These are phyloP conservation scores for Acronicta leporina DNA, from an alignment of 2,888 invertebrate species.

Conservation along the genomic window DNA sequence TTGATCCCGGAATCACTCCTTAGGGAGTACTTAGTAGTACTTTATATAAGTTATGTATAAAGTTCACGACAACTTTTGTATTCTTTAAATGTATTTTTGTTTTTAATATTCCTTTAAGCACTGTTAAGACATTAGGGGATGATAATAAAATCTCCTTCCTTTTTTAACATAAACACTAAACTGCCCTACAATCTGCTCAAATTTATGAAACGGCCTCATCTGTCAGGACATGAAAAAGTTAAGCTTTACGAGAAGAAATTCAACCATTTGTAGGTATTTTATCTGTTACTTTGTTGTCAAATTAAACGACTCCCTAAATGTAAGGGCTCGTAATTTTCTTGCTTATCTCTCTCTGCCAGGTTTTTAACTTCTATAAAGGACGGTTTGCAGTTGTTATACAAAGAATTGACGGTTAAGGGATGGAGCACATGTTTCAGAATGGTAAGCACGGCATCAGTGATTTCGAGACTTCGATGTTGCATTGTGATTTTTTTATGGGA, in stretches of 20 bases:
- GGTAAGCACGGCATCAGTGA: neutral
- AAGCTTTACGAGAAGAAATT: conserved; percentile 4
- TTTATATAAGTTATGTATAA: too few relatives aligned
- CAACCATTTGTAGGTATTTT: conserved; percentile 16
- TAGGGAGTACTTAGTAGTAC: too few relatives aligned
- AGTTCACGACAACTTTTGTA: too few relatives aligned
- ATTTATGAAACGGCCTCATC: neutral
- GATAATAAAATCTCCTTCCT: neutral
- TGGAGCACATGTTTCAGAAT: neutral
- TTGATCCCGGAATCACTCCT: too few relatives aligned
- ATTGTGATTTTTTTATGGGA: too few relatives aligned
- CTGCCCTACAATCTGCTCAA: neutral
- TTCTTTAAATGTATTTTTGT: neutral
- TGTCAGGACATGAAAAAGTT: neutral
- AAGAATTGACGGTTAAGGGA: conserved; percentile 5
- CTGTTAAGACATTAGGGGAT: neutral
- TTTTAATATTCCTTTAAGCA: neutral
- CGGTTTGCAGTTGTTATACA: conserved; percentile 7
- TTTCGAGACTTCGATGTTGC: too few relatives aligned
- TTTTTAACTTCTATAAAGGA: conserved; percentile 5
- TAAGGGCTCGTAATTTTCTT: conserved; percentile 19
- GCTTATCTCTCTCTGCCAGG: conserved; percentile 2
- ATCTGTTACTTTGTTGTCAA: conserved; percentile 7
- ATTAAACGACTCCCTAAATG: conserved; percentile 10
- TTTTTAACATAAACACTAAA: neutral